phyloP scores from a whole-genome alignment of 2,797 vertebrate species.

The Choloepus didactylus region DNA sequence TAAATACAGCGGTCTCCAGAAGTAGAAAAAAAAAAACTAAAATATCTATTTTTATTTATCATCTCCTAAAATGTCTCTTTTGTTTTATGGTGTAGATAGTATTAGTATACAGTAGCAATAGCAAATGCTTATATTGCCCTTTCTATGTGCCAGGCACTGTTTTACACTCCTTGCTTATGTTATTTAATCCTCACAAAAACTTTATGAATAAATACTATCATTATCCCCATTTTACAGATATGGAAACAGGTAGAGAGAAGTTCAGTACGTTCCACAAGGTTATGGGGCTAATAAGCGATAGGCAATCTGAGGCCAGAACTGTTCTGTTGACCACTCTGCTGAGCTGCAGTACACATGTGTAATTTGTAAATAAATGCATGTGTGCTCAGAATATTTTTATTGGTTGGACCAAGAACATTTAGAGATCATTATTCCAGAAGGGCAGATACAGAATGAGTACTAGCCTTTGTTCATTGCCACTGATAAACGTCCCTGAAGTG shows the following conservation, averaged over 20 bases:
- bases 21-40: background rate
- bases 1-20: background rate
- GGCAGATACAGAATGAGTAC: background rate
- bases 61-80: background rate
- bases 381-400: constrained; percentile 28
- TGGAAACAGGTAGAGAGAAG: background rate
- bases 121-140: fast-evolving
- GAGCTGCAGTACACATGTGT: background rate
- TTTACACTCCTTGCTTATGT: background rate
- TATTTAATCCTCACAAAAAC: background rate
- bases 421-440: background rate
- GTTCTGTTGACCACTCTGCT: background rate
- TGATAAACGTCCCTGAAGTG: background rate
- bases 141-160: background rate
- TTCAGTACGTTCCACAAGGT: background rate
- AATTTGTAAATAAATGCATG: background rate
- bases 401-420: background rate
- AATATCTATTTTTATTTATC: background rate
- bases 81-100: background rate
- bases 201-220: background rate
- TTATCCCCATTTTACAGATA: background rate
- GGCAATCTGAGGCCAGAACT: background rate
- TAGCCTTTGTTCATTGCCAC: background rate
- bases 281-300: too few species aligned
- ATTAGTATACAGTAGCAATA: background rate